phyloP scores from a whole-genome alignment of 2,888 invertebrate species.

The Apotomis betuletana region DNA sequence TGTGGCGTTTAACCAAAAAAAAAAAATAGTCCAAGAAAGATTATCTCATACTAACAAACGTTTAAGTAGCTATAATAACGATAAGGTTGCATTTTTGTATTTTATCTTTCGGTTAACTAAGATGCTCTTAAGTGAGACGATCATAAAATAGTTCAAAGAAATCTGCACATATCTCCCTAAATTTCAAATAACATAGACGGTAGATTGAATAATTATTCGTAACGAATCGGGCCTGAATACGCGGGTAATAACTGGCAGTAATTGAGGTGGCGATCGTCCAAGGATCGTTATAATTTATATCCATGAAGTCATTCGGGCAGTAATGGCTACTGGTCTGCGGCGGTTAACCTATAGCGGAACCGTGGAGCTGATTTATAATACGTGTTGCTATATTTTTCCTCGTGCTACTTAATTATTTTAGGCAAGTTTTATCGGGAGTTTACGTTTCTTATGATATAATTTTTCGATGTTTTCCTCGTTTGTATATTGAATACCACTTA shows the following conservation, averaged over 20 bases:
- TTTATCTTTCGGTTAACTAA: too few species aligned
- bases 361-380: neutral
- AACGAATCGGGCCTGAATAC: slow-evolving; percentile 38
- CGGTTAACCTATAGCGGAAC: slow-evolving; percentile 22
- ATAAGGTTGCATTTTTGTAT: too few species aligned
- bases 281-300: slow-evolving; percentile 66
- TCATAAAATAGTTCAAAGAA: neutral
- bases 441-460: neutral
- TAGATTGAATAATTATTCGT: slow-evolving; percentile 28
- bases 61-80: too few species aligned
- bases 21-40: too few species aligned
- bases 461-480: neutral
- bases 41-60: too few species aligned
- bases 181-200: slow-evolving; percentile 1
- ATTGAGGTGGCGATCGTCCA: slow-evolving; percentile 51
- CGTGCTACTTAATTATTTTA: neutral
- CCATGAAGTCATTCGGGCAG: slow-evolving; percentile 62
- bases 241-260: slow-evolving; percentile 45
- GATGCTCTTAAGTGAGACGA: too few species aligned
- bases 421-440: neutral
- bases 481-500: neutral
- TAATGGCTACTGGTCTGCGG: slow-evolving; percentile 48
- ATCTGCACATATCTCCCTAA: neutral
- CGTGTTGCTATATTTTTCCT: too few species aligned
- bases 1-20: too few species aligned